Evolutionary conservation across 2,888 invertebrate species (phyloP).

Genomic region (Heliconius aoede): DNA sequence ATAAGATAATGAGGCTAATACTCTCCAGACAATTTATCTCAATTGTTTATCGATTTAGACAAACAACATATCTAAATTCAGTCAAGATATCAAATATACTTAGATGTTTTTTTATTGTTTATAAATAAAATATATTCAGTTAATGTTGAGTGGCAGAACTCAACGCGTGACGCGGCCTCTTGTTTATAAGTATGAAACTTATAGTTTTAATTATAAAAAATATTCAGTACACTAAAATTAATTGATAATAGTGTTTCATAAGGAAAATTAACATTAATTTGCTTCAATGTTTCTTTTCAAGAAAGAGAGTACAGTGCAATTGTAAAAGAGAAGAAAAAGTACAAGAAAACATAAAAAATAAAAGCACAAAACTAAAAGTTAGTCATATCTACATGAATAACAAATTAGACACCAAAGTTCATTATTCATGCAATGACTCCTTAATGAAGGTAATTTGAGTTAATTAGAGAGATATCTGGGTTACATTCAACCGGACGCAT

Average conservation of each 20-base stretch:
- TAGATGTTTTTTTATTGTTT: background rate
- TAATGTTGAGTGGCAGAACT: too few relatives aligned
- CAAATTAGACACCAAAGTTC: constrained; percentile 23
- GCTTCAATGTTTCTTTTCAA: too few relatives aligned
- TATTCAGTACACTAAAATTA: background rate
- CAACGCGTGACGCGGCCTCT: too few relatives aligned
- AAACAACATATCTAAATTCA: background rate
- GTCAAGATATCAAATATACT: background rate
- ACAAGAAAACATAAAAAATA: too few relatives aligned
- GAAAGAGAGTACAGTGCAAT: too few relatives aligned
- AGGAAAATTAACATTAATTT: too few relatives aligned
- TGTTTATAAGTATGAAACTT: background rate
- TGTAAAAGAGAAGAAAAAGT: too few relatives aligned
- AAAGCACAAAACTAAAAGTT: background rate
- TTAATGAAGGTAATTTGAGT: constrained; percentile 32
- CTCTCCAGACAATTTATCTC: background rate
- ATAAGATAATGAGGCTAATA: background rate
- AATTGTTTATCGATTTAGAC: background rate
- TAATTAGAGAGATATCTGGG: constrained; percentile 32
- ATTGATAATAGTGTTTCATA: too few relatives aligned
- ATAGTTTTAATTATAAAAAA: background rate
- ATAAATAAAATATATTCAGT: too few relatives aligned
- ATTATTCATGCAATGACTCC: constrained; percentile 19
- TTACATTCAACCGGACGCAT: constrained; percentile 15
- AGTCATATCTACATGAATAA: constrained; percentile 1